A percentile compares a stretch with the other conserved stretches of the same genome.
These are phyloP conservation scores for Gymnorhina tibicen DNA, from an alignment of 2,113 vertebrate species.

Conservation along the genomic window DNA sequence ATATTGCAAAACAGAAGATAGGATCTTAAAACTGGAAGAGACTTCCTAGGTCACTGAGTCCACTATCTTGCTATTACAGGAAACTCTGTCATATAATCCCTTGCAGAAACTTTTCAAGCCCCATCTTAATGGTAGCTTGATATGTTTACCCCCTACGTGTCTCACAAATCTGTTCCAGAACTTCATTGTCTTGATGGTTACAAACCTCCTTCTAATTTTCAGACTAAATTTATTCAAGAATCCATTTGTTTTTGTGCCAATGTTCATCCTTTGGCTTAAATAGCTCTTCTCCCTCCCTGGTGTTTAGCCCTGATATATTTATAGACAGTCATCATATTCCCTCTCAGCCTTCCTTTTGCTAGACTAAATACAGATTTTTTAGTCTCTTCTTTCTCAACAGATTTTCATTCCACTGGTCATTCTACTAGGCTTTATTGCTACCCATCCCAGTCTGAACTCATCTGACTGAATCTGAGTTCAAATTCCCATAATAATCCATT, in stretches of 20 bases:
- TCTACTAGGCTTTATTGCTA: neutral
- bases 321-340: slow-evolving; percentile 45
- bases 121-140: slow-evolving; percentile 29
- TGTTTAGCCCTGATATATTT: slow-evolving; percentile 49
- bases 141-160: slow-evolving; percentile 15
- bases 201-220: slow-evolving; percentile 6
- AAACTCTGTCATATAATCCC: slow-evolving; percentile 52
- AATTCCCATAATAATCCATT: neutral
- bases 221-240: slow-evolving; percentile 23
- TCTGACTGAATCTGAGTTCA: neutral
- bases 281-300: slow-evolving; percentile 11
- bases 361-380: slow-evolving; percentile 1
- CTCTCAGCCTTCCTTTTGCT: slow-evolving; percentile 43
- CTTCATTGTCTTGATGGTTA: slow-evolving; percentile 20
- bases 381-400: neutral
- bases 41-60: neutral
- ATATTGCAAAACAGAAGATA: neutral
- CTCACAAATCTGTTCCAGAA: slow-evolving; percentile 29
- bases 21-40: neutral
- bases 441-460: neutral
- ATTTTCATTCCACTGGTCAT: neutral
- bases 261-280: slow-evolving; percentile 31
- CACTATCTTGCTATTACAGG: slow-evolving; percentile 51
- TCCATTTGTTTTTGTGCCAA: slow-evolving; percentile 14
- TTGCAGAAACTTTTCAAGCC: slow-evolving; percentile 22